phyloP scores from a whole-genome alignment of 1,140 invertebrate species.

The Brachionus rotundiformis region DNA sequence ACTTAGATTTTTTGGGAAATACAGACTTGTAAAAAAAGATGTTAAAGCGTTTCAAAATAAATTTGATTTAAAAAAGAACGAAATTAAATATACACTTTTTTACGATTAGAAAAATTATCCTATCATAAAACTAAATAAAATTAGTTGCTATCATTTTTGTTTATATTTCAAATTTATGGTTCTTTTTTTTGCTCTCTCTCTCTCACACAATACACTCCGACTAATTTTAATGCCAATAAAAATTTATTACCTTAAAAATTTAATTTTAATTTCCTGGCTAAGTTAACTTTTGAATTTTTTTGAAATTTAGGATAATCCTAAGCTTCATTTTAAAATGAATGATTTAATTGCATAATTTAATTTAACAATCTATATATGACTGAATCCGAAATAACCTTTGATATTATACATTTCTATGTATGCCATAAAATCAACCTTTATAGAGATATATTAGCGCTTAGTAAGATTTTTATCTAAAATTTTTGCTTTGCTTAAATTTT shows the following conservation, averaged over 20 bases:
- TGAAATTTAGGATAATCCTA: background rate
- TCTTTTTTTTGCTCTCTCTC: background rate
- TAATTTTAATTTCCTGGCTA: background rate
- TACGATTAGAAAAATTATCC: background rate
- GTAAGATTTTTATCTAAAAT: background rate
- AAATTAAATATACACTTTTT: background rate
- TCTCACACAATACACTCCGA: background rate
- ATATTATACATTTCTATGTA: background rate
- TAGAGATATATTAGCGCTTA: background rate
- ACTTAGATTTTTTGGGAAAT: background rate
- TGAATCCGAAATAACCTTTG: background rate
- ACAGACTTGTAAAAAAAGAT: background rate
- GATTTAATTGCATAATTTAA: background rate
- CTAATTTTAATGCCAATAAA: conserved; percentile 9
- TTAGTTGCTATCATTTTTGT: background rate
- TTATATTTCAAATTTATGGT: conserved; percentile 5
- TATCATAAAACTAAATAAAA: conserved; percentile 6
- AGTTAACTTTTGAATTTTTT: conserved; percentile 11
- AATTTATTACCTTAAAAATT: conserved; percentile 22
- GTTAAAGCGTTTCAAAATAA: background rate
- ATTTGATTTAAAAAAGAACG: background rate
- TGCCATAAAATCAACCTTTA: background rate
- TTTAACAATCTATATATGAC: background rate
- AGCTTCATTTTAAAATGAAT: background rate
- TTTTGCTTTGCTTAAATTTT: background rate